Evolutionary conservation across 2,888 invertebrate genomes (phyloP).

Genomic region (Pammene fasciana): DNA sequence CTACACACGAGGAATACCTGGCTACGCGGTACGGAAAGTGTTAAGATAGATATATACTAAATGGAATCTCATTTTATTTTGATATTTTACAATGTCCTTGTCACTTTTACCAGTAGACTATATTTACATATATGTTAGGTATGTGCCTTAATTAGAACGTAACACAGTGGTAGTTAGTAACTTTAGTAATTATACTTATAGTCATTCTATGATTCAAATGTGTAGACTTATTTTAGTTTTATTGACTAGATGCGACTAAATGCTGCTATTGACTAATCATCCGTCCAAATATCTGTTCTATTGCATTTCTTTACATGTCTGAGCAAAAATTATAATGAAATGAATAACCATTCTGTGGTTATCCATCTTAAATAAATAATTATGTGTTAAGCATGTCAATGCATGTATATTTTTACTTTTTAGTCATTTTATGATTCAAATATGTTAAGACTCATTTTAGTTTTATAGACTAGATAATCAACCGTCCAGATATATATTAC

Average conservation of each 20-base stretch:
- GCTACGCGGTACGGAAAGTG: too few species aligned
- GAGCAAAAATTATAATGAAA: too few species aligned
- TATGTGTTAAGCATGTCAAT: too few species aligned
- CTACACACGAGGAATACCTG: too few species aligned
- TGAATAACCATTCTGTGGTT: too few species aligned
- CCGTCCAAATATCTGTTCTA: too few species aligned
- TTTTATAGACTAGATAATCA: not conserved
- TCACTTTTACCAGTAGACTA: slow-evolving; percentile 21
- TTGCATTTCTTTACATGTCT: too few species aligned
- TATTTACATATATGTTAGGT: not conserved
- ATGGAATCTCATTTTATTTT: slow-evolving; percentile 35
- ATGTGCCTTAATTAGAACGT: slow-evolving; percentile 31
- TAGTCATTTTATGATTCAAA: not conserved
- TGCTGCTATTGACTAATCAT: too few species aligned
- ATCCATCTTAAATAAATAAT: too few species aligned
- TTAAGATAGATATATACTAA: slow-evolving; percentile 23
- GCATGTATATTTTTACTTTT: too few species aligned
- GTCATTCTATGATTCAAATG: not conserved
- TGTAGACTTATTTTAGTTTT: not conserved
- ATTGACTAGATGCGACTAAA: not conserved
- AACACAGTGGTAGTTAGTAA: slow-evolving; percentile 1
- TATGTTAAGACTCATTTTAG: not conserved
- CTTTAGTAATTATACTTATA: too few species aligned
- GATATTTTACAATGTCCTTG: slow-evolving; percentile 1
- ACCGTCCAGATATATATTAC: slow-evolving; percentile 7